phyloP scores from a whole-genome alignment of 2,797 vertebrate genomes.

The Sebastiscus albofasciatus region DNA sequence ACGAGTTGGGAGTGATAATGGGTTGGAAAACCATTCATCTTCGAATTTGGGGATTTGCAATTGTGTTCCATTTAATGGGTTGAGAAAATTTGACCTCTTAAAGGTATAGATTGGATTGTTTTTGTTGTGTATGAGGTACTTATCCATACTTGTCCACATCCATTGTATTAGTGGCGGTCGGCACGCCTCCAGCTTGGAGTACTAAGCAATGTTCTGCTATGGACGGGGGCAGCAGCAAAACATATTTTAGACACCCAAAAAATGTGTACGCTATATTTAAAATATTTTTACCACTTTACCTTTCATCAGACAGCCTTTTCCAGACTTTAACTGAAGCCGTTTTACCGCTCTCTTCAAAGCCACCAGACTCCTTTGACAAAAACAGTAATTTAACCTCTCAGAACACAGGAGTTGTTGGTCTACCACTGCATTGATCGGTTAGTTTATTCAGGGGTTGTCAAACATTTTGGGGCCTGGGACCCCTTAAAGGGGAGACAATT shows the following conservation, averaged over 20 bases:
- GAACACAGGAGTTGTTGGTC: no score
- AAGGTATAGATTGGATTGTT: neutral
- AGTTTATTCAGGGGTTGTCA: no score
- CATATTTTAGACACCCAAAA: neutral
- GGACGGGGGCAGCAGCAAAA: neutral
- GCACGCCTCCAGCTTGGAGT: neutral
- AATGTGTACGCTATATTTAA: neutral
- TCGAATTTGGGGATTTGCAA: neutral
- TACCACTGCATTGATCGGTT: no score
- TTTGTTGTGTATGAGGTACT: neutral
- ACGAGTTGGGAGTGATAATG: no score
- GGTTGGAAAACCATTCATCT: neutral
- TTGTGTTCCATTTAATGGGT: neutral
- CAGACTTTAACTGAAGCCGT: no score
- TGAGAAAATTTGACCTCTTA: neutral
- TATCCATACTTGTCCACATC: neutral
- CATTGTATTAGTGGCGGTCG: neutral
- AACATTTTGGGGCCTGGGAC: no score
- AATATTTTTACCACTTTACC: neutral
- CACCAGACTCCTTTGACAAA: no score
- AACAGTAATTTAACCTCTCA: no score
- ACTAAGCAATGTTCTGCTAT: neutral
- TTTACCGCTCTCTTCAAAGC: no score
- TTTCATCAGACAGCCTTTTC: neutral
- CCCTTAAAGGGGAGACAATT: no score